Evolutionary conservation across 2,113 vertebrate genomes (phyloP).

Genomic region (Erythrocercus mccallii): DNA sequence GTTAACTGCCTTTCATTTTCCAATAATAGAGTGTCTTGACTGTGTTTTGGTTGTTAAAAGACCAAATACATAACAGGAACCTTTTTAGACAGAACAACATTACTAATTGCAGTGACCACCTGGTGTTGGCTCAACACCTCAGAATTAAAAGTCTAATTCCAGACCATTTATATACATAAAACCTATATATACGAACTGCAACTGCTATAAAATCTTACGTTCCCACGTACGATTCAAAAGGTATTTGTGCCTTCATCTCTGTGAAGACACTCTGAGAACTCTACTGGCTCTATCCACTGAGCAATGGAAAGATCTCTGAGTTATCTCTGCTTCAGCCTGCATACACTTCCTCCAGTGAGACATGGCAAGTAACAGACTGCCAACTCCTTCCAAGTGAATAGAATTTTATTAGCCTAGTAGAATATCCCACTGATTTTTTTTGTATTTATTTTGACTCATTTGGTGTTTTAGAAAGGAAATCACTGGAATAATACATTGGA

Average conservation of each 20-base stretch:
- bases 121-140: neutral
- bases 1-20: neutral
- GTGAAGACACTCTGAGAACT: neutral
- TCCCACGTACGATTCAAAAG: neutral
- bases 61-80: neutral
- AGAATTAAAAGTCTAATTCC: neutral
- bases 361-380: neutral
- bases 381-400: neutral
- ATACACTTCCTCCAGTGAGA: neutral
- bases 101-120: neutral
- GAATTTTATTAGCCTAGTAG: neutral
- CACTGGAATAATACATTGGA: neutral
- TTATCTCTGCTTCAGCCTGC: neutral
- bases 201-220: neutral
- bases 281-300: neutral
- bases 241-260: neutral
- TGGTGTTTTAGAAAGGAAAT: constrained; percentile 20
- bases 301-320: neutral
- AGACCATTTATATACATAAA: neutral
- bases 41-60: neutral
- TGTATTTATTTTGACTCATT: constrained; percentile 21
- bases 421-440: constrained; percentile 13
- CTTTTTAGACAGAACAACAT: neutral
- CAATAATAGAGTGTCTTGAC: neutral
- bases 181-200: neutral